These are phyloP conservation scores for Microchrysa polita DNA, from an alignment of 2,888 invertebrate species.

Conservation along the genomic window DNA sequence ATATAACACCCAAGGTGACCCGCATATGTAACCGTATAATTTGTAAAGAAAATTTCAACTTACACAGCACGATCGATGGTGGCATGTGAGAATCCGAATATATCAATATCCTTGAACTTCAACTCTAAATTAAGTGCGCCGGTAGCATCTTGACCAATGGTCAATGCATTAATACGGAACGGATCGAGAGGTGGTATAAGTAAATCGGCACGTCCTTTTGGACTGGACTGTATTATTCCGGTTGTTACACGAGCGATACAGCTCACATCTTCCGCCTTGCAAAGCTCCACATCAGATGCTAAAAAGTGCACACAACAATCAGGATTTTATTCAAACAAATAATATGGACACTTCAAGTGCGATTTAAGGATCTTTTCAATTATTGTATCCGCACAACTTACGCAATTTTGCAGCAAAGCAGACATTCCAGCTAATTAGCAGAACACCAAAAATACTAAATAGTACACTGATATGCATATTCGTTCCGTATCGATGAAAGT, in stretches of 20 bases:
- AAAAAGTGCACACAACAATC: conserved; percentile 21
- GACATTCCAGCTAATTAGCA: conserved; percentile 9
- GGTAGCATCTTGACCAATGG: conserved; percentile 59
- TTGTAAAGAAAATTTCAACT: conserved; percentile 50
- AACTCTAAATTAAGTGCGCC: conserved; percentile 60
- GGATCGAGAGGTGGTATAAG: conserved; percentile 61
- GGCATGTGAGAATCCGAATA: conserved; percentile 59
- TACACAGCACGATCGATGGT: conserved; percentile 61
- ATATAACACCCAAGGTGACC: too few species aligned
- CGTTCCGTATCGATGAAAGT: background rate
- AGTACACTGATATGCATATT: conserved; percentile 16
- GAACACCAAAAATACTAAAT: background rate
- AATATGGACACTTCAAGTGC: too few species aligned
- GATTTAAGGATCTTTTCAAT: too few species aligned
- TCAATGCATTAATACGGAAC: conserved; percentile 58
- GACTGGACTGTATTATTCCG: conserved; percentile 56
- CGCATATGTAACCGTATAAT: too few species aligned
- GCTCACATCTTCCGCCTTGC: conserved; percentile 57
- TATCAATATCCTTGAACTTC: conserved; percentile 59
- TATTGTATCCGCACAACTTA: conserved; percentile 27
- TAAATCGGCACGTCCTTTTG: conserved; percentile 58
- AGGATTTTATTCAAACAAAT: too few species aligned
- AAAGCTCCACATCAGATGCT: conserved; percentile 59
- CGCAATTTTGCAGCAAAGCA: conserved; percentile 42
- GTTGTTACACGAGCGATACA: conserved; percentile 59